A percentile compares a stretch with the other conserved stretches of the same genome.
phyloP scores from a whole-genome alignment of 2,797 vertebrate species.

The Euphonia xanthogaster region DNA sequence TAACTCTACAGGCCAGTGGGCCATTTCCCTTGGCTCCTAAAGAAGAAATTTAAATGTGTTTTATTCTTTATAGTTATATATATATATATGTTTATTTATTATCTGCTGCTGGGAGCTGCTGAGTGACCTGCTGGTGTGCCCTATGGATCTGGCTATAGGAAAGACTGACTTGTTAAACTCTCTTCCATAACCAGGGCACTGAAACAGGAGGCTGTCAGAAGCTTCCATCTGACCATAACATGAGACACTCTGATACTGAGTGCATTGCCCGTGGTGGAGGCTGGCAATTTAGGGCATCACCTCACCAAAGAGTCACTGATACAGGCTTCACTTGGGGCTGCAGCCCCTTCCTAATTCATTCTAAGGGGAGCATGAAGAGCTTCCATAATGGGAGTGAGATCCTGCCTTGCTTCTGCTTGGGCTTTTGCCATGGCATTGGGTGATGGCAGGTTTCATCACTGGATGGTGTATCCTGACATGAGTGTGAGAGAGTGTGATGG shows the following conservation, averaged over 20 bases:
- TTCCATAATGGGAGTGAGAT: neutral
- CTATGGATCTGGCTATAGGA: neutral
- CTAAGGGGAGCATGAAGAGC: neutral
- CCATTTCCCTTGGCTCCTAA: neutral
- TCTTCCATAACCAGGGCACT: neutral
- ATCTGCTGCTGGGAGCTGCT: neutral
- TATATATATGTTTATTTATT: neutral
- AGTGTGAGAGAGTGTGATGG: neutral
- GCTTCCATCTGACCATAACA: fast-evolving
- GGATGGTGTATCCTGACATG: neutral
- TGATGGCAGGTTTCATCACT: neutral
- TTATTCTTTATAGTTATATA: neutral
- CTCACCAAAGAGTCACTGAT: neutral
- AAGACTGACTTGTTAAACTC: neutral
- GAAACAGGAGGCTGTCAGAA: fast-evolving
- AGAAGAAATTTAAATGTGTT: neutral
- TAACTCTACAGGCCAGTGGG: neutral
- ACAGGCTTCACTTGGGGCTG: fast-evolving
- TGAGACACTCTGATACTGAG: neutral
- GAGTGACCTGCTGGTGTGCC: neutral
- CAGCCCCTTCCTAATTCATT: neutral
- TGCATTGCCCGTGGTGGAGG: fast-evolving
- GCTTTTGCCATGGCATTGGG: fast-evolving
- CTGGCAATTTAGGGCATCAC: neutral
- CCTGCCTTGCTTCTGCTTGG: neutral